Percentiles rank a stretch among this genome's conserved stretches.
Evolutionary conservation across 2,888 invertebrate species (phyloP).

Genomic region (Chrysina gloriosa): DNA sequence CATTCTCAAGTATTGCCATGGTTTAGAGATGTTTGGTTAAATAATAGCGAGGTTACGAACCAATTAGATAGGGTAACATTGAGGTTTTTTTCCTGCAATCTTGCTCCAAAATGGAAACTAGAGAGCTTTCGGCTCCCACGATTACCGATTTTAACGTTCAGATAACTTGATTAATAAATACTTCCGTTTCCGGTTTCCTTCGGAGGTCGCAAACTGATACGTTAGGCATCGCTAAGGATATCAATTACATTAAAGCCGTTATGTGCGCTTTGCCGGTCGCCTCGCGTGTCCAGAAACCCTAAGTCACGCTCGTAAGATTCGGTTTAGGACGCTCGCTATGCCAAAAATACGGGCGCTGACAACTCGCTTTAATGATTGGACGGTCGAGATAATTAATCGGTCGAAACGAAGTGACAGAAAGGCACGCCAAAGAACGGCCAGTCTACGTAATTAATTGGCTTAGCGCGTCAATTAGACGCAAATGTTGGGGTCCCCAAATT

Average conservation of each 20-base stretch:
- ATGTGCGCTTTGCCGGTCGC: background rate
- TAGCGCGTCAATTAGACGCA: constrained; percentile 37
- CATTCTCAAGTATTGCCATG: too few species aligned
- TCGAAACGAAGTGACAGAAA: constrained; percentile 32
- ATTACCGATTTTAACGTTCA: too few species aligned
- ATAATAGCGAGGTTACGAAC: too few species aligned
- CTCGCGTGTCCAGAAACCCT: constrained; percentile 24
- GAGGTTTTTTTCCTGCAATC: too few species aligned
- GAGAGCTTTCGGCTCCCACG: too few species aligned
- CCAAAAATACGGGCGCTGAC: constrained; percentile 37
- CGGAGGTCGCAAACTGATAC: background rate
- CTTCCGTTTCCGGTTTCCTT: background rate
- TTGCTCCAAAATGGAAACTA: too few species aligned
- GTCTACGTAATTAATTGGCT: constrained; percentile 37
- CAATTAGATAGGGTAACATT: too few species aligned
- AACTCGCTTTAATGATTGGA: constrained; percentile 39
- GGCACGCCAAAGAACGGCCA: constrained; percentile 35
- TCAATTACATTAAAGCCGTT: constrained; percentile 25
- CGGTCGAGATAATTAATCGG: constrained; percentile 39
- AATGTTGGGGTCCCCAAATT: constrained; percentile 28
- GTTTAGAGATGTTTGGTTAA: too few species aligned
- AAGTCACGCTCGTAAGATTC: constrained; percentile 31
- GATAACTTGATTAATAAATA: constrained; percentile 6
- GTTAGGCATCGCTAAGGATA: background rate
- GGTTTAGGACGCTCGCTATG: constrained; percentile 18